Conservation (phyloP, 2,797 vertebrate genomes). For the Scleropages formosus region DNA sequence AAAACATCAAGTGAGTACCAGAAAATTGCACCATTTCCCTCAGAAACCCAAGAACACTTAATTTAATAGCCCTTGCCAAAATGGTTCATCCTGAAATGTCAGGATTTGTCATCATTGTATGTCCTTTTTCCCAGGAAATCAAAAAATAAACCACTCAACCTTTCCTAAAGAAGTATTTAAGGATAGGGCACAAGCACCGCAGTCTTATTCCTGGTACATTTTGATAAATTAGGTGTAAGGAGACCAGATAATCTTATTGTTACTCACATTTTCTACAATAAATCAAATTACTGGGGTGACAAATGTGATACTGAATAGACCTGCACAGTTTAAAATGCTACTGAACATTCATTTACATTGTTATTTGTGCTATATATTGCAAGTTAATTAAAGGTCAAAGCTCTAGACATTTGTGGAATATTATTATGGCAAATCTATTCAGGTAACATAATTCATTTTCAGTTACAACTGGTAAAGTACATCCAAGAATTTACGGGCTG, state of each 20-base stretch:
- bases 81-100: constrained; percentile 30
- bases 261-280: constrained; percentile 38
- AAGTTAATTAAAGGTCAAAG: constrained; percentile 40
- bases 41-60: constrained; percentile 33
- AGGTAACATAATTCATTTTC: constrained; percentile 21
- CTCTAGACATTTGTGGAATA: constrained; percentile 28
- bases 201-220: constrained; percentile 21
- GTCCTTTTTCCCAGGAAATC: constrained; percentile 44
- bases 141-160: constrained; percentile 38
- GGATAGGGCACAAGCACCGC: constrained; percentile 31
- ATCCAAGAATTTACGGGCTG: background rate
- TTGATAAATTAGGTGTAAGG: constrained; percentile 44
- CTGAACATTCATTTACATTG: constrained; percentile 32
- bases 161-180: constrained; percentile 26
- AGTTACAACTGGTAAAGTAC: background rate
- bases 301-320: constrained; percentile 34
- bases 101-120: constrained; percentile 26
- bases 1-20: background rate
- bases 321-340: constrained; percentile 21
- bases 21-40: constrained; percentile 30
- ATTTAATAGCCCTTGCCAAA: constrained; percentile 37
- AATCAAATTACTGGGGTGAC: constrained; percentile 42
- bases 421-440: constrained; percentile 27
- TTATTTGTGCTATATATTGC: constrained; percentile 31
- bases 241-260: constrained; percentile 43